A percentile compares a stretch with the other conserved stretches of the same genome.
Evolutionary conservation across 2,797 vertebrate genomes (phyloP).

Genomic region (Somateria mollissima): DNA sequence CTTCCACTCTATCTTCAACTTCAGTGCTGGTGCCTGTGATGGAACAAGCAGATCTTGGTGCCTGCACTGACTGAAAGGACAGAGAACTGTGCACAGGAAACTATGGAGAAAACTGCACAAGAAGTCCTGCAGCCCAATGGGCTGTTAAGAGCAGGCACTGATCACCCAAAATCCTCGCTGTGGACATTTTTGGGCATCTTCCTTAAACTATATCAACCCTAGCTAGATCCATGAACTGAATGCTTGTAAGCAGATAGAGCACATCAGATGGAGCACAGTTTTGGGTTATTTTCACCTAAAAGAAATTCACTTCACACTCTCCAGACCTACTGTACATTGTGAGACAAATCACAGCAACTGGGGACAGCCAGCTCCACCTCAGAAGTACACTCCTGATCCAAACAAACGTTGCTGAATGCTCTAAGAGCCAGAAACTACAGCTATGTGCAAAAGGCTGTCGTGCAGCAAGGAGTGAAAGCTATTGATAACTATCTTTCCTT

Average conservation of each 20-base stretch:
- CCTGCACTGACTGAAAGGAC: background rate
- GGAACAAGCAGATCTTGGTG: fast-evolving
- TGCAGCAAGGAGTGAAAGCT: fast-evolving
- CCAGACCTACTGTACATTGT: background rate
- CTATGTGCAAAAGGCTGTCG: fast-evolving
- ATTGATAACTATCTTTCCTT: background rate
- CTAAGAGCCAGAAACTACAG: background rate
- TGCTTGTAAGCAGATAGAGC: background rate
- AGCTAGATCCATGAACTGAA: background rate
- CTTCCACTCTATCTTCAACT: background rate
- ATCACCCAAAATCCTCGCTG: no score
- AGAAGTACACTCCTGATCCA: fast-evolving
- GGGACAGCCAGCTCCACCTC: background rate
- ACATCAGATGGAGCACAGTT: background rate
- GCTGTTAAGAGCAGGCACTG: background rate
- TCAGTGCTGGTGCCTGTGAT: background rate
- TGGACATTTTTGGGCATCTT: no score
- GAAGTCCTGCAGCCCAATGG: background rate
- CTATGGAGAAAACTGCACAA: fast-evolving
- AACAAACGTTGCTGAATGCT: fast-evolving
- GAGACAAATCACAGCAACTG: background rate
- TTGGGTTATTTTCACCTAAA: background rate
- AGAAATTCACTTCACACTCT: background rate
- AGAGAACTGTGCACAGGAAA: background rate
- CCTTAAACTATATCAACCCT: no score